Conservation (phyloP, 2,113 vertebrate genomes). For the Microcebus murinus region DNA sequence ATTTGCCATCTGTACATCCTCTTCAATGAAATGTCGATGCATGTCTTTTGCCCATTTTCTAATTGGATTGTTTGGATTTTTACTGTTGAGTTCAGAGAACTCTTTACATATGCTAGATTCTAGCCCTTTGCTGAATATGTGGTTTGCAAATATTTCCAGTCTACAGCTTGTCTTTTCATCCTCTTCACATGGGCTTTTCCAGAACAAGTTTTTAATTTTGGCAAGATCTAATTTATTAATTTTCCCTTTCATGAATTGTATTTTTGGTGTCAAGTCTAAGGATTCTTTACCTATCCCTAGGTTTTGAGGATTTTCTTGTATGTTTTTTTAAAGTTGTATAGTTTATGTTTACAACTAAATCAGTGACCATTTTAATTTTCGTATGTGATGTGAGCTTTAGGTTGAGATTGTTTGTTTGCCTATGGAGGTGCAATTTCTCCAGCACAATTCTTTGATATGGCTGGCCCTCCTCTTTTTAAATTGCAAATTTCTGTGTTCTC, state of each 20-base stretch:
- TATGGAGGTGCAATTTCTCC: background rate
- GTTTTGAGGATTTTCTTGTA: background rate
- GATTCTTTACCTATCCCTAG: background rate
- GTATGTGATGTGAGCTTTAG: background rate
- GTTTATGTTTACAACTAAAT: slow-evolving; percentile 23
- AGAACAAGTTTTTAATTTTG: background rate
- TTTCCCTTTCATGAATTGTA: background rate
- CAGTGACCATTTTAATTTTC: slow-evolving; percentile 4
- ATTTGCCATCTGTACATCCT: background rate
- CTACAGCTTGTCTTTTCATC: background rate
- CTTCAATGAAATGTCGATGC: slow-evolving; percentile 5
- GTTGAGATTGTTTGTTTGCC: background rate
- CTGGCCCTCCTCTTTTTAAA: background rate
- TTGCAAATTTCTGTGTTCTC: background rate
- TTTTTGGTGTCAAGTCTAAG: background rate
- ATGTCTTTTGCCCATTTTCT: slow-evolving; percentile 38
- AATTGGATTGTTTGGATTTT: background rate
- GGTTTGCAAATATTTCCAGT: background rate
- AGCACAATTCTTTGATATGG: background rate
- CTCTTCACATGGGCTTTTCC: background rate
- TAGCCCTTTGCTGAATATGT: background rate
- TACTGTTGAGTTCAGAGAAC: background rate
- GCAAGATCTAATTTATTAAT: background rate
- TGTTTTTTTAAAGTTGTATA: background rate
- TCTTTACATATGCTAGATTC: slow-evolving; percentile 5